These are phyloP conservation scores for Pipistrellus pipistrellus DNA, from an alignment of 2,797 vertebrate genomes.

Conservation along the genomic window DNA sequence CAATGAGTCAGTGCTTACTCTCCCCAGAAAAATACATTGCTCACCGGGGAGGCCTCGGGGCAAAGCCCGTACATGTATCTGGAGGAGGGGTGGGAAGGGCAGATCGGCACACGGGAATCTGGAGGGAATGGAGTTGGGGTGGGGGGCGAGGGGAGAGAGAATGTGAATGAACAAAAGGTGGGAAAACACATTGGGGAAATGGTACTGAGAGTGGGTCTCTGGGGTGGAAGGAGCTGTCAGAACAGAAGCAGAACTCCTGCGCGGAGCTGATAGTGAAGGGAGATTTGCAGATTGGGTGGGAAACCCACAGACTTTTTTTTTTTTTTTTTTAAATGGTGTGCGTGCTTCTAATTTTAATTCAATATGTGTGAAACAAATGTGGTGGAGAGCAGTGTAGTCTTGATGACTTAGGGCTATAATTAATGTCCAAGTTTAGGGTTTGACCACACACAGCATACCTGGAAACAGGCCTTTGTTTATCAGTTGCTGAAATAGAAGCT, in stretches of 20 bases:
- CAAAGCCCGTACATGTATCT: conserved; percentile 66
- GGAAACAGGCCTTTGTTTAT: conserved; percentile 79
- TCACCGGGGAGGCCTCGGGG: conserved; percentile 66
- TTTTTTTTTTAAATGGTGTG: not conserved
- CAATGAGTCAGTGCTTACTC: conserved; percentile 78
- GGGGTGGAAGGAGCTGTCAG: not conserved
- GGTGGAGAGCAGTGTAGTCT: conserved; percentile 59
- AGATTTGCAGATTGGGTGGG: conserved; percentile 62
- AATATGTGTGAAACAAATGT: conserved; percentile 57
- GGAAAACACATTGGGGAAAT: conserved; percentile 73
- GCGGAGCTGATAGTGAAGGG: not conserved
- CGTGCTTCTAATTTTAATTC: conserved; percentile 70
- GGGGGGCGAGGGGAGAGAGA: not conserved
- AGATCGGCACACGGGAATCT: conserved; percentile 42
- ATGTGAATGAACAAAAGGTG: conserved; percentile 39
- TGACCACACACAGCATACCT: conserved; percentile 79
- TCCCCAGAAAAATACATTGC: conserved; percentile 73
- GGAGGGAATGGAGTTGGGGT: conserved; percentile 12
- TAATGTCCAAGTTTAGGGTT: conserved; percentile 78
- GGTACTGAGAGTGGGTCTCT: not conserved
- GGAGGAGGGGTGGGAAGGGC: conserved; percentile 61
- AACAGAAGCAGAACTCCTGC: conserved; percentile 49
- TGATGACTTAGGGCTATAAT: conserved; percentile 75
- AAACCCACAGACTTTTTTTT: conserved; percentile 58
- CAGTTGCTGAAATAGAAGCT: conserved; percentile 72